Base-by-base conservation (phyloP, 2,797 vertebrate genomes). In the Rhinella marina region DNA sequence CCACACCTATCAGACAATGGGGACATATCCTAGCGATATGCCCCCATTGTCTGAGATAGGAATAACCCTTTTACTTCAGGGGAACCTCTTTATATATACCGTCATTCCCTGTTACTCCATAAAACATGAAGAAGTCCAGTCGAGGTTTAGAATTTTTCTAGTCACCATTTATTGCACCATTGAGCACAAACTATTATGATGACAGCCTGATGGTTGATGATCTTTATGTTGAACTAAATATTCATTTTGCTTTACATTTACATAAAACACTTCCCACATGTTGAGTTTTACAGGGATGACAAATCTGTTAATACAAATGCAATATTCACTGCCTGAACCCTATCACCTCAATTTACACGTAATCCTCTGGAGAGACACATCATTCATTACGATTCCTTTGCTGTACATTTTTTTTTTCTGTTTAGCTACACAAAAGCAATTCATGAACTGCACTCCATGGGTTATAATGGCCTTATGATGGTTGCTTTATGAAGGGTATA, bases 281-380 rank as follows among this genome's bases (percentile, higher is more conserved):
- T 76, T 76, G 48, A 76, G 73, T 76, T 76, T 76, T 76, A 76
- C 73, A 50, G 73, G 41, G 73, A 76, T 76, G 41, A 76, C 73
- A 76, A 76, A 76, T 76, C 48, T 76, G 48, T n/a, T 76, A 76
- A 76, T 76, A 76, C 73, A 76, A 76, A 52, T 76, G 73, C 48
- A 76, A 76, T 76, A 76, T 76, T 76, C 73, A 76, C 73, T 76
- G 73, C 21, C 73, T 76, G 73, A 76, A 50, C 73, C 73, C 41
- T 52, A 76, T 76, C 73, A 76, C 73, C 73, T 76, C 73, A 76
- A 76, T 76, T 76, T 76, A 76, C 73, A 76, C 73, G 73, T 76
- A 76, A 76, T 52, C 73, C 73, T 76, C 73, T 12, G 48, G 73
- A 76, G 73, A 76, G 73, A 76, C 73, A 76, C 73, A 76, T 76